These are phyloP conservation scores for Drosophila barbarae DNA, from an alignment of 2,888 invertebrate genomes.

Conservation along the genomic window DNA sequence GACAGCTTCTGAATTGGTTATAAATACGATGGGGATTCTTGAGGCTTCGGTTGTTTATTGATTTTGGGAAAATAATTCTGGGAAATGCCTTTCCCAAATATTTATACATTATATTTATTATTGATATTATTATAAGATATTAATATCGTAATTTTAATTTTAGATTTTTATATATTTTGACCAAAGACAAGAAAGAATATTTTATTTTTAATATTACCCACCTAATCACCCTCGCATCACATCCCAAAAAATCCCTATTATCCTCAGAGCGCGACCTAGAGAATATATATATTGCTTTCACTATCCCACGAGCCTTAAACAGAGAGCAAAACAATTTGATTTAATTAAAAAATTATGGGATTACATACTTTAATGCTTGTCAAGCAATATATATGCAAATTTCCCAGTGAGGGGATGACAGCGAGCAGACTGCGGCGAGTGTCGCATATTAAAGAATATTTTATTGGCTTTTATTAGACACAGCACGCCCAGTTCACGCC, in stretches of 20 bases:
- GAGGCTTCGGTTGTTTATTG: neutral
- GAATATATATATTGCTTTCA: slow-evolving; percentile 12
- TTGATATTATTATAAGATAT: too few species aligned
- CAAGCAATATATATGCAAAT: slow-evolving; percentile 77
- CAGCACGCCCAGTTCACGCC: slow-evolving; percentile 56
- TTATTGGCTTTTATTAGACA: slow-evolving; percentile 73
- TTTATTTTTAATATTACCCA: too few species aligned
- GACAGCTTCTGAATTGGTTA: slow-evolving; percentile 31
- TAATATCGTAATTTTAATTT: too few species aligned
- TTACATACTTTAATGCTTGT: slow-evolving; percentile 75
- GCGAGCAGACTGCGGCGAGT: slow-evolving; percentile 60
- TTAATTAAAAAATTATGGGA: slow-evolving; percentile 78
- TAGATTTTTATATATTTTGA: too few species aligned
- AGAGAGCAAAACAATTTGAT: slow-evolving; percentile 68
- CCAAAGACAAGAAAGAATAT: too few species aligned
- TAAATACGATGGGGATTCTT: slow-evolving; percentile 4
- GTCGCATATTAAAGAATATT: slow-evolving; percentile 74
- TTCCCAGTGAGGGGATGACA: slow-evolving; percentile 44
- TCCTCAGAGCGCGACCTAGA: neutral
- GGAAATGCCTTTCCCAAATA: neutral
- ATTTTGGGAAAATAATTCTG: neutral
- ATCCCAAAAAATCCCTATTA: neutral
- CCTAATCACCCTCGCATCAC: neutral
- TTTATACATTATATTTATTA: neutral
- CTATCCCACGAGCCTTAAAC: slow-evolving; percentile 32